A percentile compares a stretch with the other conserved stretches of the same genome.
These are phyloP conservation scores for Apostichopus californicus DNA, from an alignment of 35 echinoderm and acorn worm species.

Conservation along the genomic window DNA sequence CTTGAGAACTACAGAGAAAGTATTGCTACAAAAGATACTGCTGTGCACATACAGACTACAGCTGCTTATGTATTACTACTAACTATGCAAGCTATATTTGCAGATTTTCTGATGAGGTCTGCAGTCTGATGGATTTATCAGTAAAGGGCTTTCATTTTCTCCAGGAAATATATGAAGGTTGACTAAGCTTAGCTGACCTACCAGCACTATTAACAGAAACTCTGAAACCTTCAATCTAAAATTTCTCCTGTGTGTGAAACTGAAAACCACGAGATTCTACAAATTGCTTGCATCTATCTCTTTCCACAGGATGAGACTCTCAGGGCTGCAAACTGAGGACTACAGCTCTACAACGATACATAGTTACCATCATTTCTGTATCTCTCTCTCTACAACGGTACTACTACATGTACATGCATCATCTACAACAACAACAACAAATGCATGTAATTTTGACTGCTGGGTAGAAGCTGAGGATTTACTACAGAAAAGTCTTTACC, in stretches of 20 bases:
- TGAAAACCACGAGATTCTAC: constrained; percentile 26
- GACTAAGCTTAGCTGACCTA: constrained; percentile 10
- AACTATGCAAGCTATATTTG: background rate
- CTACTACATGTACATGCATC: background rate
- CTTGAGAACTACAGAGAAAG: too few relatives aligned
- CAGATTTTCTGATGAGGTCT: constrained; percentile 2
- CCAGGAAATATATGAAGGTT: constrained; percentile 51
- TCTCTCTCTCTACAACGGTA: too few relatives aligned
- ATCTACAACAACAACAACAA: background rate
- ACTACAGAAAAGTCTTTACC: too few relatives aligned
- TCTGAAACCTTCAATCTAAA: constrained; percentile 48
- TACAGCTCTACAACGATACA: too few relatives aligned
- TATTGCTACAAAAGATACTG: too few relatives aligned
- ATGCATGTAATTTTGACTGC: too few relatives aligned
- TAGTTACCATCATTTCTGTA: too few relatives aligned
- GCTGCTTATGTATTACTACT: background rate
- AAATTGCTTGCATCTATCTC: constrained; percentile 45
- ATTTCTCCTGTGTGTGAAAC: constrained; percentile 51
- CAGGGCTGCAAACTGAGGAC: background rate
- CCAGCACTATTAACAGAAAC: constrained; percentile 37
- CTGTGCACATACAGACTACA: too few relatives aligned
- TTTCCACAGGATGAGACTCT: constrained; percentile 27
- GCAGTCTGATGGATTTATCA: constrained; percentile 13
- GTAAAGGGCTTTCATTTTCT: constrained; percentile 49
- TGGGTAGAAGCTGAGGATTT: too few relatives aligned